These are phyloP conservation scores for Spilosoma lubricipeda DNA, from an alignment of 2,888 invertebrate genomes.

Conservation along the genomic window DNA sequence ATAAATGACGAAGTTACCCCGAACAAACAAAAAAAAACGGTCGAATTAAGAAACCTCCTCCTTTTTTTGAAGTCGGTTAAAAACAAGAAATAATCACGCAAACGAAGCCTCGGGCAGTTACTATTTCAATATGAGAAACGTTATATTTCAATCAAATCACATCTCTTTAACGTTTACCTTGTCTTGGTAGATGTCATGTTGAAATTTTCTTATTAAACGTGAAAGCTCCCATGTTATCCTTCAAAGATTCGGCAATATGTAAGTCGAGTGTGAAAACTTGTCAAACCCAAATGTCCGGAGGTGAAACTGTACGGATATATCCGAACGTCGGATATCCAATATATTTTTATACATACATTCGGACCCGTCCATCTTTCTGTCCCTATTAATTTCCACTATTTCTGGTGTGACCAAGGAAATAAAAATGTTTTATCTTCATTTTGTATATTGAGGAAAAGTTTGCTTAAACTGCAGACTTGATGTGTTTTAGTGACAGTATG, in stretches of 20 bases:
- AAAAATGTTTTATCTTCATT: constrained; percentile 30
- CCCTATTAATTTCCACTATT: constrained; percentile 47
- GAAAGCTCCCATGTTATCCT: constrained; percentile 1
- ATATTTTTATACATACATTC: constrained; percentile 41
- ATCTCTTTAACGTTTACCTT: no score
- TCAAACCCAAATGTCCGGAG: constrained; percentile 24
- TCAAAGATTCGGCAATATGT: constrained; percentile 23
- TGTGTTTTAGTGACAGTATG: constrained; percentile 11
- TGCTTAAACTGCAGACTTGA: constrained; percentile 17
- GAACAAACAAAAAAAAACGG: no score
- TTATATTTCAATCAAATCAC: no score
- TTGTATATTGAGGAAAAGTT: constrained; percentile 29
- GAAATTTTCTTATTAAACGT: not conserved
- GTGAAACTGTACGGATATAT: constrained; percentile 19
- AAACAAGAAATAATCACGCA: no score
- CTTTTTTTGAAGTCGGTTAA: no score
- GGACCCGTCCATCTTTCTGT: constrained; percentile 35
- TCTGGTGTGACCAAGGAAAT: constrained; percentile 29
- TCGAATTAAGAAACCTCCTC: no score
- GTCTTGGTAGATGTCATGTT: not conserved
- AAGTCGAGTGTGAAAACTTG: constrained; percentile 33
- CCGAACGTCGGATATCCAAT: constrained; percentile 20
- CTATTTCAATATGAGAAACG: no score
- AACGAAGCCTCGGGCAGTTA: no score
- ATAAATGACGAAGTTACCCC: no score